These are phyloP conservation scores for Carterocephalus palaemon DNA, from an alignment of 2,888 invertebrate species.

Conservation along the genomic window DNA sequence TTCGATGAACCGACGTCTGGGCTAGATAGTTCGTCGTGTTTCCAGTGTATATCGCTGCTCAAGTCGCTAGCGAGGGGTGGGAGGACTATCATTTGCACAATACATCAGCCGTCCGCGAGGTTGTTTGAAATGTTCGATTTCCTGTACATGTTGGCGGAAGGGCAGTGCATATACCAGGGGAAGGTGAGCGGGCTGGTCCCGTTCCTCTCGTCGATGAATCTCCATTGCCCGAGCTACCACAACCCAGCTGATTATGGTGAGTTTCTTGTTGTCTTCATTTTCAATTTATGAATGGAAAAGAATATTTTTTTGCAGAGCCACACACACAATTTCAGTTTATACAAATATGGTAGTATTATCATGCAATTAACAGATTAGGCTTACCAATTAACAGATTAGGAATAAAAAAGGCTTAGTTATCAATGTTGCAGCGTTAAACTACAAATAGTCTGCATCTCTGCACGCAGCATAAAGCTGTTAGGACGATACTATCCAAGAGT, in stretches of 20 bases:
- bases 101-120: constrained; percentile 97
- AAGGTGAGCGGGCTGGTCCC: constrained; percentile 90
- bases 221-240: constrained; percentile 96
- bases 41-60: constrained; percentile 92
- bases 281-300: too few species aligned
- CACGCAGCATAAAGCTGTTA: too few species aligned
- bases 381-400: too few species aligned
- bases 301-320: too few species aligned
- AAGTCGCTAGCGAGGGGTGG: constrained; percentile 92
- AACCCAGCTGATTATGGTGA: constrained; percentile 97
- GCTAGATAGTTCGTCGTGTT: constrained; percentile 95
- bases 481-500: too few species aligned
- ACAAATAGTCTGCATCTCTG: too few species aligned
- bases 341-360: too few species aligned
- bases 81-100: constrained; percentile 96
- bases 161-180: constrained; percentile 96
- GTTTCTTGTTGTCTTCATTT: too few species aligned
- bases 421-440: too few species aligned
- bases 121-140: constrained; percentile 97
- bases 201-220: constrained; percentile 89
- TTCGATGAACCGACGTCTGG: constrained; percentile 97
- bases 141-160: constrained; percentile 93
- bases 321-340: too few species aligned
- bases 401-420: too few species aligned
- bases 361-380: too few species aligned